phyloP scores from a whole-genome alignment of 1,140 invertebrate genomes.

The Drosophila ogumai region DNA sequence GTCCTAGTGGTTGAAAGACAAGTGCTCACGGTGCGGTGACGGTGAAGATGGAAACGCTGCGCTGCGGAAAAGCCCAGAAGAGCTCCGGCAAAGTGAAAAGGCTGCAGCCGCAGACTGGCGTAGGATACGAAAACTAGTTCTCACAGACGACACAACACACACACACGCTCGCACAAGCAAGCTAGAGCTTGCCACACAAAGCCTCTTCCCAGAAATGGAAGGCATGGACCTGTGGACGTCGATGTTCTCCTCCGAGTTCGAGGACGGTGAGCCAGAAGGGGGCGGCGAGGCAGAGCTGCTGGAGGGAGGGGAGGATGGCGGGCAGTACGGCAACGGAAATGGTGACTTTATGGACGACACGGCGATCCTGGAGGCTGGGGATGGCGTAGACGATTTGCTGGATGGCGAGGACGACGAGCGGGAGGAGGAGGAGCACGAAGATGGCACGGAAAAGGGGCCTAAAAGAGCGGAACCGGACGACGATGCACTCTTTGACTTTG shows the following conservation, averaged over 20 bases:
- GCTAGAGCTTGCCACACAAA: constrained; percentile 18
- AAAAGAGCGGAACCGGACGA: constrained; percentile 65
- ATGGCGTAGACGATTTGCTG: constrained; percentile 38
- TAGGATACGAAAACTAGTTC: constrained; percentile 71
- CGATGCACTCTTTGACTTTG: constrained; percentile 81
- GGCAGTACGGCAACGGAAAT: constrained; percentile 49
- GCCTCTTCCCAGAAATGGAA: constrained; percentile 62
- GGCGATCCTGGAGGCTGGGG: constrained; percentile 26
- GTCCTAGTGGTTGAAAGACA: neutral
- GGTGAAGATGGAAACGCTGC: constrained; percentile 11
- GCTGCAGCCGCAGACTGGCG: constrained; percentile 25
- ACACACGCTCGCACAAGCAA: constrained; percentile 29
- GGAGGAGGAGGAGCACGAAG: constrained; percentile 46
- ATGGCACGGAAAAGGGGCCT: neutral
- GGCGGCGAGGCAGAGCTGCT: constrained; percentile 9
- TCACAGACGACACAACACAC: constrained; percentile 34
- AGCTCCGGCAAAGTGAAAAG: constrained; percentile 28
- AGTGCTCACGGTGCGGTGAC: constrained; percentile 26
- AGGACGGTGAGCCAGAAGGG: constrained; percentile 42
- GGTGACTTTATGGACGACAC: constrained; percentile 20
- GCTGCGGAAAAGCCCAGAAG: neutral
- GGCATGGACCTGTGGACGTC: constrained; percentile 79
- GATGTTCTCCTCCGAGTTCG: constrained; percentile 77
- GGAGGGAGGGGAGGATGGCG: constrained; percentile 21
- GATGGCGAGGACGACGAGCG: constrained; percentile 27